Conservation (phyloP, 2,888 invertebrate genomes). For the Drosophila heteroneura region DNA sequence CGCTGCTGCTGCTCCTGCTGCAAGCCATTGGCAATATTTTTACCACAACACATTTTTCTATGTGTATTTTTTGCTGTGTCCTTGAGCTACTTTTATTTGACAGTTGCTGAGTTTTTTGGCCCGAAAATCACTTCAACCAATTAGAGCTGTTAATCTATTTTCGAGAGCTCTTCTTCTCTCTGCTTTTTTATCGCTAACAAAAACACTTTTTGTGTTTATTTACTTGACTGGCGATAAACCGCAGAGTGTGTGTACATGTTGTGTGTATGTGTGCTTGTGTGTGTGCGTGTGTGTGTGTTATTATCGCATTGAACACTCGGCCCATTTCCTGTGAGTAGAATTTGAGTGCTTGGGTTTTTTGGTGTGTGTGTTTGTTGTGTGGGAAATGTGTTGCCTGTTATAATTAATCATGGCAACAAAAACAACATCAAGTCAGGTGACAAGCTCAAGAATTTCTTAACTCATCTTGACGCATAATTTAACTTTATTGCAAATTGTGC, state of each 20-base stretch:
- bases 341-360: background rate
- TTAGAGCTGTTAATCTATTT: conserved; percentile 69
- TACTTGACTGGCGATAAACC: conserved; percentile 53
- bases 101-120: conserved; percentile 27
- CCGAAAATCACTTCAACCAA: conserved; percentile 71
- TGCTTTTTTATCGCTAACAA: conserved; percentile 27
- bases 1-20: background rate
- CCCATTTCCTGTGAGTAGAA: conserved; percentile 24
- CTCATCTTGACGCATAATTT: conserved; percentile 71
- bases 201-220: conserved; percentile 60
- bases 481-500: conserved; percentile 66
- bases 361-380: conserved; percentile 1
- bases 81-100: conserved; percentile 56
- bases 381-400: conserved; percentile 48
- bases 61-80: conserved; percentile 1
- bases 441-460: conserved; percentile 45
- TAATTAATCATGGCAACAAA: conserved; percentile 63
- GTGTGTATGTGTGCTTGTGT: conserved; percentile 8
- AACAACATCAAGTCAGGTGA: conserved; percentile 25
- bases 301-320: conserved; percentile 27
- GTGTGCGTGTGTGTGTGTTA: conserved; percentile 1
- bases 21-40: conserved; percentile 35
- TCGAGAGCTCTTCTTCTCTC: conserved; percentile 20
- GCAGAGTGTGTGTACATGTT: conserved; percentile 5
- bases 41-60: conserved; percentile 1